A percentile compares a stretch with the other conserved stretches of the same genome.
Evolutionary conservation across 2,888 invertebrate genomes (phyloP).

Genomic region (Epistrophella euchroma): DNA sequence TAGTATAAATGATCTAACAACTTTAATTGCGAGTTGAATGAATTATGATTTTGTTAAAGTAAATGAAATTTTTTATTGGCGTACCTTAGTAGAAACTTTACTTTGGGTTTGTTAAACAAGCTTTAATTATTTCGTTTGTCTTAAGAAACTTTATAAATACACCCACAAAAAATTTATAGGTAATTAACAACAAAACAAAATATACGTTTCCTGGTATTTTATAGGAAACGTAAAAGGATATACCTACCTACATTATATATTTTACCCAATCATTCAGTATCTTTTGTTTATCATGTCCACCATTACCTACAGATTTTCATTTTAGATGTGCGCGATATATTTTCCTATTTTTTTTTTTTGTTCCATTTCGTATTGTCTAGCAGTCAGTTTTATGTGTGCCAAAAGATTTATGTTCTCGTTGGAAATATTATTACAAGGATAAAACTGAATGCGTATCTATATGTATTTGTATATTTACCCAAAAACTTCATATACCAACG

Average conservation of each 20-base stretch:
- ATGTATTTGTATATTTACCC: constrained; percentile 20
- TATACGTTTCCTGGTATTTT: not conserved
- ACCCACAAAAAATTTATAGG: not conserved
- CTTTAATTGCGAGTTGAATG: not conserved
- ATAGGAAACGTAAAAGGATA: constrained; percentile 35
- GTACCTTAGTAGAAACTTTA: not conserved
- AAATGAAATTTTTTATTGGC: not conserved
- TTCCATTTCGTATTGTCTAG: constrained; percentile 65
- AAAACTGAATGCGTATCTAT: constrained; percentile 26
- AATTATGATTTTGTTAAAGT: not conserved
- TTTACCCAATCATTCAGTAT: constrained; percentile 42
- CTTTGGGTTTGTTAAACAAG: not conserved
- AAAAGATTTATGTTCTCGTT: constrained; percentile 72
- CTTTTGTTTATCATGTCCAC: constrained; percentile 50
- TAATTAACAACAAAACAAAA: not conserved
- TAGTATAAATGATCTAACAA: not conserved
- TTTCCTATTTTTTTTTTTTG: constrained; percentile 7
- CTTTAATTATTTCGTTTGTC: not conserved
- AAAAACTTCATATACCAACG: not conserved
- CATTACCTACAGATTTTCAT: constrained; percentile 73
- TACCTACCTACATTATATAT: not conserved
- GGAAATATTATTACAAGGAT: constrained; percentile 70
- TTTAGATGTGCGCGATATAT: constrained; percentile 63
- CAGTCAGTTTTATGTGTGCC: constrained; percentile 69
- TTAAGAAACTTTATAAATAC: not conserved